Evolutionary conservation across 2,888 invertebrate genomes (phyloP), one percentile per base, ranked within the genome.

Genomic region (Epinotia ramella): DNA sequence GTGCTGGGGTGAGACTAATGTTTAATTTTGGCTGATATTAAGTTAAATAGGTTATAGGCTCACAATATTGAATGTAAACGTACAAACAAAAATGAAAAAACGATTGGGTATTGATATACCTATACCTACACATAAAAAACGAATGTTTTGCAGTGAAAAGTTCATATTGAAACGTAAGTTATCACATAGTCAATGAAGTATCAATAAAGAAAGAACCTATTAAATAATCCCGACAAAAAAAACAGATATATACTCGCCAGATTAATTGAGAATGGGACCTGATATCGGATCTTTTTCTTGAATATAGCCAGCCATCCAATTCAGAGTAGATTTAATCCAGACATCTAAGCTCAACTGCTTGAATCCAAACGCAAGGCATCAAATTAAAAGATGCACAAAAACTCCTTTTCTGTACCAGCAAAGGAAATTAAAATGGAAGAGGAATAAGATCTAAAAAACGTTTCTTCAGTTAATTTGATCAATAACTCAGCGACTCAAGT

Each of bases 1-100:
- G 60, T 60, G 24, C 20, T 59, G 57, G 57, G 18, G 57, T 60
- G 60, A 60, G 60, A 60, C 28, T 12, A 28, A 40, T 40, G 9
- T 40, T 40, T 40, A 28, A 7, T 60, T 60, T 28, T 28, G 13
- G 20, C 60, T 28, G 60, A 40, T 60, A 6, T 60, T 16, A 60
- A 16, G 28, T 28, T 28, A 11, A 60, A 60, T 4, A 60, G 3
- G 28, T 1, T 28, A 24, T 13, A 16, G 13, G 24, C 9, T 20
- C 28, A 20, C 20, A 20, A 20, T 24, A 11, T 60, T 28, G 13
- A 12, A 13, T 28, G 28, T 13, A n/a, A n/a, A 60, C 28, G 20
- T 20, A 28, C 20, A 60, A 60, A 60, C n/a, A 60, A 60, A 2
- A 20, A 20, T 20, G 1, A 60, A 28, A 60, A 3, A 13, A 60